Evolutionary conservation across 2,797 vertebrate species (phyloP).

Genomic region (Amblyopsis hoosieri): DNA sequence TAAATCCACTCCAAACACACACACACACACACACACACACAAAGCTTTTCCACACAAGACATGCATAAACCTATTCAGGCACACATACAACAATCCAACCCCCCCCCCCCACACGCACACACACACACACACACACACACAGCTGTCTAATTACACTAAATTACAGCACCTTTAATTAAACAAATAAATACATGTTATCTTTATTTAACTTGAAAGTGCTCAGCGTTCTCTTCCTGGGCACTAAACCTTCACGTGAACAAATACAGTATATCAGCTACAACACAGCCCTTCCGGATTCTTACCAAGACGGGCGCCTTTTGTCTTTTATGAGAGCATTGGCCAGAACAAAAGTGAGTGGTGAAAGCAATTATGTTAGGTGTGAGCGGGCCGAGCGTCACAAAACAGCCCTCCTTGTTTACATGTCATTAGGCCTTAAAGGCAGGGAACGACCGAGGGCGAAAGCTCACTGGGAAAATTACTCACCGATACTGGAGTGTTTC

Average conservation of each 20-base stretch:
- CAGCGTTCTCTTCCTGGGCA: not conserved
- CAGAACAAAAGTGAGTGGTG: not conserved
- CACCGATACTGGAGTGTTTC: not conserved
- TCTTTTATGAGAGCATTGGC: not conserved
- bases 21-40: not conserved
- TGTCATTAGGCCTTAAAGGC: not conserved
- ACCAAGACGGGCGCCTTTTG: not conserved
- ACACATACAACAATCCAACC: not conserved
- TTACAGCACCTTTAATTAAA: not conserved
- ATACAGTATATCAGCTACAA: not conserved
- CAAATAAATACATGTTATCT: not conserved
- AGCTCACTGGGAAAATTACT: not conserved
- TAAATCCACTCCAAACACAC: not conserved
- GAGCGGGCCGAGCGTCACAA: not conserved
- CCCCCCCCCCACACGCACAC: not conserved
- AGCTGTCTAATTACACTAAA: not conserved
- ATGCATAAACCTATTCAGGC: not conserved
- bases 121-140: slow-evolving; percentile 7
- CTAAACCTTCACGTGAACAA: not conserved
- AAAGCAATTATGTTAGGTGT: slow-evolving; percentile 1
- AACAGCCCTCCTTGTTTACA: not conserved
- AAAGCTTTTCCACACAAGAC: not conserved
- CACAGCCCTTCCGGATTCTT: not conserved
- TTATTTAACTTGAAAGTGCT: not conserved
- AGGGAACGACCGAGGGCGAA: not conserved